Evolutionary conservation across 2,888 invertebrate species (phyloP), one percentile per base, ranked within the genome.

Genomic region (Tetragonisca angustula): DNA sequence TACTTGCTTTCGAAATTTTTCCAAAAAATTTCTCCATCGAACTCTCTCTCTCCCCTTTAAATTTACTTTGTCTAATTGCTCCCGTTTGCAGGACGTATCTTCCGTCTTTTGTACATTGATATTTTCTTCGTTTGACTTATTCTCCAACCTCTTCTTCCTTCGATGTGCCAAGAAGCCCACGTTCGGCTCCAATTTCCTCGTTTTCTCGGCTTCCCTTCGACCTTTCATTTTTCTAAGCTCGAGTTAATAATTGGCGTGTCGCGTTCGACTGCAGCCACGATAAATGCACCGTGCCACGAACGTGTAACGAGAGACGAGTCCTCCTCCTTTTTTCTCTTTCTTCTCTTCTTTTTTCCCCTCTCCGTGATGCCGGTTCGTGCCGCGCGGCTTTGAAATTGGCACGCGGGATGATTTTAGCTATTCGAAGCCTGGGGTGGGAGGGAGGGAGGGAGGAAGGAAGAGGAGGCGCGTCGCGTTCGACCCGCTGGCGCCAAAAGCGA

Each of bases 401-500:
- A 86, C 87, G 84, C 86, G 71, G 85, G 81, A 86, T 86, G 90
- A 91, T 90, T 90, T 88, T 84, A 82, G 87, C 81, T 81, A 78
- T 87, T 88, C 78, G 84, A 70, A 74, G 82, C 78, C 81, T 24
- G 65, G 36, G 65, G n/a, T n/a, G n/a, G n/a, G n/a, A n/a, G n/a
- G n/a, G n/a, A n/a, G n/a, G n/a, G n/a, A n/a, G n/a, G n/a, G 27
- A 62, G 67, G 62, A 62, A 70, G 64, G 75, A 76, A 54, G 62
- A 54, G 32, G 52, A 56, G 71, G 9, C 73, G 74, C 76, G 71
- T 84, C 75, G 79, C 59, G 70, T 80, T 86, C 91, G 92, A 76
- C 88, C 67, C 79, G 83, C 84, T 92, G 92, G 92, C 92, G 92
- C 92, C 92, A 89, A 81, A 80, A 83, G 43, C 84, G 88, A 91